Conservation (phyloP, 2,888 invertebrate species). For the Andrena fulva region DNA sequence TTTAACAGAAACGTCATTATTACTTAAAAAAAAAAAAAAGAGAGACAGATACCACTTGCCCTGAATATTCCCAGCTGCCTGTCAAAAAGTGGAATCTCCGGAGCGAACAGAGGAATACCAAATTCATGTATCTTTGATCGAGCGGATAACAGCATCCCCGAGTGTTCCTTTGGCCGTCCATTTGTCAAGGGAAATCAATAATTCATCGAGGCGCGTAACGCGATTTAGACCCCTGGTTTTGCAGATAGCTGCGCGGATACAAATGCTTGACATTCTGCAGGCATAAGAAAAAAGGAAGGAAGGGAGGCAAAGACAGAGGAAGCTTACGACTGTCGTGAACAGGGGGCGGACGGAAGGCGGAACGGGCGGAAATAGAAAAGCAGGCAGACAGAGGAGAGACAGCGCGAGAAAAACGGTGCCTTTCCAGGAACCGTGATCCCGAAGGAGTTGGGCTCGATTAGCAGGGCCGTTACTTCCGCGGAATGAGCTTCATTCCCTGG, state of each 20-base stretch:
- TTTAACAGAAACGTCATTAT: too few species aligned
- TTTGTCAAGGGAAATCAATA: conserved; percentile 59
- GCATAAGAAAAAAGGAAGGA: not conserved
- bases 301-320: not conserved
- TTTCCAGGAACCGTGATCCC: conserved; percentile 62
- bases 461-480: conserved; percentile 69
- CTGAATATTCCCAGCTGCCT: not conserved
- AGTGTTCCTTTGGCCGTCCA: conserved; percentile 29
- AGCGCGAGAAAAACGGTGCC: conserved; percentile 36
- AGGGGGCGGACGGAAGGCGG: not conserved
- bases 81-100: conserved; percentile 28
- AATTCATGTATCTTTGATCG: conserved; percentile 30
- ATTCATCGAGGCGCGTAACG: conserved; percentile 57
- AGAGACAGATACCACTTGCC: too few species aligned
- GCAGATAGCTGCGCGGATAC: not conserved
- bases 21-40: too few species aligned
- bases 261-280: not conserved
- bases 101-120: conserved; percentile 15
- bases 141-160: conserved; percentile 25
- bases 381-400: not conserved
- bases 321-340: conserved; percentile 16
- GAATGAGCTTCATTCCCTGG: conserved; percentile 68
- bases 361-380: conserved; percentile 5
- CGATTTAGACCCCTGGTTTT: not conserved
- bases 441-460: conserved; percentile 70